phyloP scores from a whole-genome alignment of 2,113 vertebrate genomes.

The Silurus asotus region DNA sequence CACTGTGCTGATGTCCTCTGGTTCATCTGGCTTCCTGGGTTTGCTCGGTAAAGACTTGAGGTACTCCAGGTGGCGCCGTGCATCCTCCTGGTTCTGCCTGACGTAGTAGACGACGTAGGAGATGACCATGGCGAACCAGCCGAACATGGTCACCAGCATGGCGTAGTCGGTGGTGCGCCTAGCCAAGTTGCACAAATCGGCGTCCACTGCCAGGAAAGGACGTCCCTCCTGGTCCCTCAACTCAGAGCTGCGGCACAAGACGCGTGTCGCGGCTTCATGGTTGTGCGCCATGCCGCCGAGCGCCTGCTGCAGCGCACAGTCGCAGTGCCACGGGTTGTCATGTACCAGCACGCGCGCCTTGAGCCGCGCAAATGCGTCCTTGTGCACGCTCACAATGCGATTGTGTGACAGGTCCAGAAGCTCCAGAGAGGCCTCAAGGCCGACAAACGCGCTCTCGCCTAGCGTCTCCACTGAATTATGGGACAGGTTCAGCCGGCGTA shows the following conservation, averaged over 20 bases:
- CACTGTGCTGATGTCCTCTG: conserved; percentile 95
- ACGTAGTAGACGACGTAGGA: conserved; percentile 98
- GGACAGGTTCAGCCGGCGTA: conserved; percentile 95
- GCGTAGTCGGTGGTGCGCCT: conserved; percentile 97
- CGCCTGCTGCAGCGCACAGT: conserved; percentile 95
- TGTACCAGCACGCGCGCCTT: conserved; percentile 91
- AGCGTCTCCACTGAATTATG: conserved; percentile 94
- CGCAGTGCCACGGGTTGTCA: conserved; percentile 98
- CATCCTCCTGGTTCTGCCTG: conserved; percentile 97
- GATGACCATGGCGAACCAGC: conserved; percentile 99
- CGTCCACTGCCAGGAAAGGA: conserved; percentile 88
- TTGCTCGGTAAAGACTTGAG: conserved; percentile 99
- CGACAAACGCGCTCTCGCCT: conserved; percentile 90
- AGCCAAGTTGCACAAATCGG: conserved; percentile 93
- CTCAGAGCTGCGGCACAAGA: conserved; percentile 93
- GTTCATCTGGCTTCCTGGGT: conserved; percentile 95
- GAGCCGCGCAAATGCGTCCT: conserved; percentile 90
- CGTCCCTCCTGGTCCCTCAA: conserved; percentile 86
- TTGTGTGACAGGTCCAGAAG: conserved; percentile 96
- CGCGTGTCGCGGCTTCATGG: conserved; percentile 85
- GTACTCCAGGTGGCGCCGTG: conserved; percentile 96
- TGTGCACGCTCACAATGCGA: conserved; percentile 92
- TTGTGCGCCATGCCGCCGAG: conserved; percentile 93
- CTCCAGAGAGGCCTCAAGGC: conserved; percentile 90
- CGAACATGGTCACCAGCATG: conserved; percentile 99